Percentiles rank a stretch among this genome's conserved stretches.
Evolutionary conservation across 1,140 invertebrate species (phyloP).

Genomic region (Diorhabda carinulata): DNA sequence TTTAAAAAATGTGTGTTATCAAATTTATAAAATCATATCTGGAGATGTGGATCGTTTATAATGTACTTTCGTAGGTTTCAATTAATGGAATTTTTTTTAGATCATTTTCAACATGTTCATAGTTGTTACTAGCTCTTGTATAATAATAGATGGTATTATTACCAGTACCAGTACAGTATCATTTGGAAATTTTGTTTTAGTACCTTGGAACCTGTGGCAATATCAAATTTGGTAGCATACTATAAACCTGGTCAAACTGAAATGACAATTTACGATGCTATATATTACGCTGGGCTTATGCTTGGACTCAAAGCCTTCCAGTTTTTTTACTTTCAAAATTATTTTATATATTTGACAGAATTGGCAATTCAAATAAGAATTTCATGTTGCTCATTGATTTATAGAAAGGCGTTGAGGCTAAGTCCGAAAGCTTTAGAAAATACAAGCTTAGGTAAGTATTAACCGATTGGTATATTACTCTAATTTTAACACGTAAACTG

Average conservation of each 20-base stretch:
- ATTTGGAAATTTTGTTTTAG: slow-evolving; percentile 50
- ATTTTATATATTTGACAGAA: slow-evolving; percentile 67
- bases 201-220: slow-evolving; percentile 63
- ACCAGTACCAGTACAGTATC: too few species aligned
- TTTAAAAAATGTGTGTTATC: too few species aligned
- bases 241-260: slow-evolving; percentile 53
- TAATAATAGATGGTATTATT: too few species aligned
- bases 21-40: too few species aligned
- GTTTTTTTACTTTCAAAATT: slow-evolving; percentile 57
- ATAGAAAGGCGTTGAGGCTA: slow-evolving; percentile 71
- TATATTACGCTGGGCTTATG: slow-evolving; percentile 62
- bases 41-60: too few species aligned
- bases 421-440: slow-evolving; percentile 69
- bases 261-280: slow-evolving; percentile 54
- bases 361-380: slow-evolving; percentile 78
- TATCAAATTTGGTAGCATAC: slow-evolving; percentile 65
- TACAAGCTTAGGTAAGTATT: slow-evolving; percentile 61
- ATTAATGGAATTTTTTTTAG: too few species aligned
- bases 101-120: too few species aligned
- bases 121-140: too few species aligned
- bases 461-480: too few species aligned
- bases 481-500: too few species aligned
- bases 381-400: slow-evolving; percentile 74
- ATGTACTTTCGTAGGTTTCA: too few species aligned
- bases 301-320: slow-evolving; percentile 55